These are phyloP conservation scores for Protaetia brevitarsis DNA, from an alignment of 1,140 invertebrate species.

Conservation along the genomic window DNA sequence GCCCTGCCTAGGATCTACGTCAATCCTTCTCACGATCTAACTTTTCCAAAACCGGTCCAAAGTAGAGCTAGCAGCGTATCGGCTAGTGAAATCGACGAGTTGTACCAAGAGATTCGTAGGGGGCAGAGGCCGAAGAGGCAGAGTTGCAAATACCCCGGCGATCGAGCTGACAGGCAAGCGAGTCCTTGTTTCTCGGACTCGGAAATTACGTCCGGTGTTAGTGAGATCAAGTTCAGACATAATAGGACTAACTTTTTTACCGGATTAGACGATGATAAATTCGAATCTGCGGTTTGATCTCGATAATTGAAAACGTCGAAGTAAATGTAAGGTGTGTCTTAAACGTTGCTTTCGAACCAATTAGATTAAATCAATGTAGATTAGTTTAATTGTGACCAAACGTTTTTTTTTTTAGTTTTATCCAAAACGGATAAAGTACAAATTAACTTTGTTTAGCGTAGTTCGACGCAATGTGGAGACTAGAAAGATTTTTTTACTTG, in stretches of 20 bases:
- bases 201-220: conserved; percentile 39
- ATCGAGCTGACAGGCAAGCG: conserved; percentile 19
- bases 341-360: too few species aligned
- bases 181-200: conserved; percentile 46
- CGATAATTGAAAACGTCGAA: too few species aligned
- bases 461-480: too few species aligned
- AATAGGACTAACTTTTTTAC: conserved; percentile 9
- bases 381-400: too few species aligned
- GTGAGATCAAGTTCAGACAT: conserved; percentile 24
- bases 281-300: background rate
- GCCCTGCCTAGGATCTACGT: conserved; percentile 35
- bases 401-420: too few species aligned
- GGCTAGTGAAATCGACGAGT: conserved; percentile 56
- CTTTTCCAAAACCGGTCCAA: conserved; percentile 32
- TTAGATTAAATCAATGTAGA: too few species aligned
- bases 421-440: too few species aligned
- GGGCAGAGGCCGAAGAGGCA: background rate
- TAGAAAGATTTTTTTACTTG: too few species aligned
- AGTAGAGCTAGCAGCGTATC: conserved; percentile 48
- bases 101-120: conserved; percentile 56
- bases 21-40: conserved; percentile 36
- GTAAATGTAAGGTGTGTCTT: too few species aligned
- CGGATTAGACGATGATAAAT: background rate
- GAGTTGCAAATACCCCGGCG: background rate
- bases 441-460: too few species aligned